These are phyloP conservation scores for human DNA, from an alignment of 2,113 vertebrate species.

Conservation along the genomic window DNA sequence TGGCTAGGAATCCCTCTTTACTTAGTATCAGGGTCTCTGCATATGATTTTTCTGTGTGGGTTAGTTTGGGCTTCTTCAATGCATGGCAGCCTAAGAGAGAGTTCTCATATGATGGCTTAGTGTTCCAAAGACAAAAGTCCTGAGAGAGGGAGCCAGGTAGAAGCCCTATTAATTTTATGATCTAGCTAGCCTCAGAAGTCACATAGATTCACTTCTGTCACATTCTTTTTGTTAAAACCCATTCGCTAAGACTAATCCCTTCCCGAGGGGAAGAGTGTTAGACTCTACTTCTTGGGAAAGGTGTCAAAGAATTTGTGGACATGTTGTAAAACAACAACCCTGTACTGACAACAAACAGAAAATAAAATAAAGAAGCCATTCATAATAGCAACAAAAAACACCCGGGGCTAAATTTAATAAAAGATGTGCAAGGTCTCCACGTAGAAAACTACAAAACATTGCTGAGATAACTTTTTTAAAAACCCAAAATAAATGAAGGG, in stretches of 20 bases:
- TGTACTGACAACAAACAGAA: not conserved
- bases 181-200: not conserved
- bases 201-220: not conserved
- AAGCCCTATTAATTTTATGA: not conserved
- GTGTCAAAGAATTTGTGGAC: not conserved
- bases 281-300: not conserved
- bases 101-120: not conserved
- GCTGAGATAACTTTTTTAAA: not conserved
- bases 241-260: not conserved
- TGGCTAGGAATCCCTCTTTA: not conserved
- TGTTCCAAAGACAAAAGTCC: not conserved
- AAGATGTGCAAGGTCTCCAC: not conserved
- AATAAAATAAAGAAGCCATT: not conserved
- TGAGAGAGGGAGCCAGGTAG: not conserved
- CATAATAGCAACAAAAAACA: slow-evolving; percentile 15
- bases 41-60: not conserved
- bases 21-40: not conserved
- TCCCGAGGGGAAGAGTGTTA: not conserved
- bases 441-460: not conserved
- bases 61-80: not conserved
- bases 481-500: slow-evolving; percentile 1
- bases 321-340: not conserved
- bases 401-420: slow-evolving; percentile 30
- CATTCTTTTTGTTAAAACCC: slow-evolving; percentile 5
- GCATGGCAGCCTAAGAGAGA: not conserved